Evolutionary conservation across 2,113 vertebrate genomes (phyloP).

Genomic region (Plectropomus leopardus): DNA sequence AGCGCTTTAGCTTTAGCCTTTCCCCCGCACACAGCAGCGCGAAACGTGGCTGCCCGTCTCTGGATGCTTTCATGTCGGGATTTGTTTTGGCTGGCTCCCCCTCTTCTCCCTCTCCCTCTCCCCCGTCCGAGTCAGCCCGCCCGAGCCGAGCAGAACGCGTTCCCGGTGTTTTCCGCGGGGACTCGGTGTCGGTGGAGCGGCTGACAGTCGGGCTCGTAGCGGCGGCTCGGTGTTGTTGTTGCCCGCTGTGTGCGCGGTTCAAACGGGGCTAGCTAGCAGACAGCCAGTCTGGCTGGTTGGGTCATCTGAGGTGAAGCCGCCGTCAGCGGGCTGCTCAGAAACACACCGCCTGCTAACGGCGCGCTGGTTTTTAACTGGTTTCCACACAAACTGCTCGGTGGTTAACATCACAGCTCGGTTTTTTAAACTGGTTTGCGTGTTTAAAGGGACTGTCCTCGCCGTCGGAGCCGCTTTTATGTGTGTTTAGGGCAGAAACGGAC

Average conservation of each 20-base stretch:
- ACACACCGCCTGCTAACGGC: neutral
- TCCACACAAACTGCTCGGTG: neutral
- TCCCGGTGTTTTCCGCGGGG: conserved; percentile 8
- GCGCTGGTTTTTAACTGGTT: neutral
- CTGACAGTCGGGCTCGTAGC: conserved; percentile 1
- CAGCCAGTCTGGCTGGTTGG: conserved; percentile 66
- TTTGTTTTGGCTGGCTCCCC: conserved; percentile 64
- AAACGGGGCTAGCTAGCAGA: conserved; percentile 71
- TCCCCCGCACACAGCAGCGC: conserved; percentile 30
- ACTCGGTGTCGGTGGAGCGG: neutral
- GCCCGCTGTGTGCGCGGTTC: conserved; percentile 55
- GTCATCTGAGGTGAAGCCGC: conserved; percentile 79
- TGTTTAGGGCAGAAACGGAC: conserved; percentile 4
- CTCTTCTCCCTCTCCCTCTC: neutral
- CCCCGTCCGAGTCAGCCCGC: conserved; percentile 24
- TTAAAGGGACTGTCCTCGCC: neutral
- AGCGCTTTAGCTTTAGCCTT: conserved; percentile 63
- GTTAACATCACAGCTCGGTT: neutral
- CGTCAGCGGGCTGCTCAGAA: conserved; percentile 41
- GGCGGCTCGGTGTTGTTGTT: conserved; percentile 32
- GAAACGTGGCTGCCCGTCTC: conserved; percentile 64
- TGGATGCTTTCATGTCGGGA: conserved; percentile 68
- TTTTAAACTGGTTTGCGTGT: neutral
- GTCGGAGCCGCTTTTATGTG: neutral
- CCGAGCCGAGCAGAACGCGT: conserved; percentile 5